These are phyloP conservation scores for Protosalanx chinensis DNA, from an alignment of 2,797 vertebrate genomes.

Conservation along the genomic window DNA sequence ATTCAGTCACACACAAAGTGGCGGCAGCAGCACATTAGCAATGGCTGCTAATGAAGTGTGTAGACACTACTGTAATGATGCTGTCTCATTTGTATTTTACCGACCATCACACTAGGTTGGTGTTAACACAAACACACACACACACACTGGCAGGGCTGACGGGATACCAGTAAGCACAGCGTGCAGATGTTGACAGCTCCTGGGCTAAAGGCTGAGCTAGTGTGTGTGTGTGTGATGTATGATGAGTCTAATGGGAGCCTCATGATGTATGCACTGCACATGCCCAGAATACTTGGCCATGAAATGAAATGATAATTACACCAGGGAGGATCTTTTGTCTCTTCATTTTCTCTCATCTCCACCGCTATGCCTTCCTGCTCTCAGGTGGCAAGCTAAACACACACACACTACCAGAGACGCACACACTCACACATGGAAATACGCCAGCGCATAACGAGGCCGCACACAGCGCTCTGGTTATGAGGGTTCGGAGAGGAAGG, in stretches of 20 bases:
- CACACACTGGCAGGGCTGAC: background rate
- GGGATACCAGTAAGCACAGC: too few relatives aligned
- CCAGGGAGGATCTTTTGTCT: constrained; percentile 67
- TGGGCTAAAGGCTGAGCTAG: too few relatives aligned
- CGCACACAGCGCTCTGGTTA: background rate
- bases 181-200: too few relatives aligned
- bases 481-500: too few relatives aligned
- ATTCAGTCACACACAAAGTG: background rate
- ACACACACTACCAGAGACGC: background rate
- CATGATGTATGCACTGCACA: constrained; percentile 56
- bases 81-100: background rate
- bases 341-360: constrained; percentile 64
- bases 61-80: background rate
- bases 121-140: background rate
- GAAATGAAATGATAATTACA: constrained; percentile 72
- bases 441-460: background rate
- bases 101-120: background rate
- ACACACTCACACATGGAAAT: background rate
- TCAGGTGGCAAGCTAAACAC: constrained; percentile 49
- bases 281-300: constrained; percentile 66
- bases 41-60: background rate
- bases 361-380: constrained; percentile 54
- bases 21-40: background rate
- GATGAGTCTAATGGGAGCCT: constrained; percentile 56
- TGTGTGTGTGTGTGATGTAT: constrained; percentile 18